phyloP scores from a whole-genome alignment of 1,140 invertebrate genomes.

The Zaprionus tsacasi region DNA sequence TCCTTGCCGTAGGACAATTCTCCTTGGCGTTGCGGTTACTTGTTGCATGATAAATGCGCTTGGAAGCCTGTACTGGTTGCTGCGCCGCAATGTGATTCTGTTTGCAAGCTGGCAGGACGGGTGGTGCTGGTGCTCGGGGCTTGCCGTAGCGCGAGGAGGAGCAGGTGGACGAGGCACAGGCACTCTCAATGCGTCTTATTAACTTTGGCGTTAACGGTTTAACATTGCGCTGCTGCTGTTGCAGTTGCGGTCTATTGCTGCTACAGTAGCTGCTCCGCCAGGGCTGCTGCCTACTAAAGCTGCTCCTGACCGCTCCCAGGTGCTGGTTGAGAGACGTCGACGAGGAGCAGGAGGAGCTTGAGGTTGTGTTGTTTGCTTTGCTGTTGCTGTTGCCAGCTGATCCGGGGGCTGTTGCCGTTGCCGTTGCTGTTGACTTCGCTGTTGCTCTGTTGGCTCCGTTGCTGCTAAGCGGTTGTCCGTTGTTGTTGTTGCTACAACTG shows the following conservation, averaged over 20 bases:
- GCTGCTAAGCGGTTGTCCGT: conserved; percentile 54
- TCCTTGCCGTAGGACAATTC: conserved; percentile 59
- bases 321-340: conserved; percentile 64
- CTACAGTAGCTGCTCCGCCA: conserved; percentile 76
- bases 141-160: conserved; percentile 54
- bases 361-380: conserved; percentile 47
- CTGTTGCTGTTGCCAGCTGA: conserved; percentile 39
- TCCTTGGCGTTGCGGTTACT: conserved; percentile 66
- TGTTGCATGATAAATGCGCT: conserved; percentile 73
- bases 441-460: conserved; percentile 41
- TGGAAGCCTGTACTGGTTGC: conserved; percentile 31
- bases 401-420: conserved; percentile 47
- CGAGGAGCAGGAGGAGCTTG: conserved; percentile 63
- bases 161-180: conserved; percentile 46
- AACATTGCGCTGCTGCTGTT: conserved; percentile 48
- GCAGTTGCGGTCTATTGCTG: conserved; percentile 50
- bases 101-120: conserved; percentile 50
- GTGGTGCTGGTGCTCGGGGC: conserved; percentile 56
- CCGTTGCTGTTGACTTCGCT: conserved; percentile 31
- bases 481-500: conserved; percentile 53
- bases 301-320: conserved; percentile 9
- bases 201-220: conserved; percentile 80
- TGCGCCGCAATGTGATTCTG: conserved; percentile 46
- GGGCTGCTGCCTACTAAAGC: conserved; percentile 71
- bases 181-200: conserved; percentile 74